These are phyloP conservation scores for Heliothis virescens DNA, from an alignment of 1,140 invertebrate species.

Conservation along the genomic window DNA sequence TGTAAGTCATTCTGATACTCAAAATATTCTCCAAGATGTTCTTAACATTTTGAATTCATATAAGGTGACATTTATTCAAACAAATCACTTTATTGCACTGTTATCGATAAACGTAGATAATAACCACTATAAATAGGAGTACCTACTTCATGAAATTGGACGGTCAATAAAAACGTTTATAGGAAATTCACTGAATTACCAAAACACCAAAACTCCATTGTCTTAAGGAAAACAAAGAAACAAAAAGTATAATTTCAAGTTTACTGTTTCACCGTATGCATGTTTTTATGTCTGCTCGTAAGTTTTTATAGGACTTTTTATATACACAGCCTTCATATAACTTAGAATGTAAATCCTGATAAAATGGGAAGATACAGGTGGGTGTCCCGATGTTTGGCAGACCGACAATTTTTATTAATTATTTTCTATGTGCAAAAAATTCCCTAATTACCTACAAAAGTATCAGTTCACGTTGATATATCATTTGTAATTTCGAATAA, in stretches of 20 bases:
- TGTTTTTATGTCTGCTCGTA: constrained; percentile 48
- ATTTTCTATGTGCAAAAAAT: no score
- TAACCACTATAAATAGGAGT: neutral
- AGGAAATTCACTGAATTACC: neutral
- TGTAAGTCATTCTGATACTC: no score
- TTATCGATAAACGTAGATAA: neutral
- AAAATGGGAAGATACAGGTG: neutral
- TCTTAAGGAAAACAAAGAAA: constrained; percentile 25
- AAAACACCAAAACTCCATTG: constrained; percentile 13
- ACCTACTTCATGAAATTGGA: neutral
- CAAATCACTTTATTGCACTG: no score
- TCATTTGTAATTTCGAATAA: no score
- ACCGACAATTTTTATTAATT: no score
- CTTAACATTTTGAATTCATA: no score
- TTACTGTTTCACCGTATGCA: constrained; percentile 39
- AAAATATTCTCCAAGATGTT: no score
- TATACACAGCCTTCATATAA: constrained; percentile 30
- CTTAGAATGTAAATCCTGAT: constrained; percentile 10
- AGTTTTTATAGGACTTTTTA: constrained; percentile 50
- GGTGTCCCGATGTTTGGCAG: neutral
- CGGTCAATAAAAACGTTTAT: neutral
- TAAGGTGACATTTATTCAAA: no score
- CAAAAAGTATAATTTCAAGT: constrained; percentile 31
- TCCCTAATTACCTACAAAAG: no score
- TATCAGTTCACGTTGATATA: no score